Percentiles rank a stretch among this genome's conserved stretches.
Evolutionary conservation across 2,113 vertebrate species (phyloP).

Genomic region (Turdus rufiventris): DNA sequence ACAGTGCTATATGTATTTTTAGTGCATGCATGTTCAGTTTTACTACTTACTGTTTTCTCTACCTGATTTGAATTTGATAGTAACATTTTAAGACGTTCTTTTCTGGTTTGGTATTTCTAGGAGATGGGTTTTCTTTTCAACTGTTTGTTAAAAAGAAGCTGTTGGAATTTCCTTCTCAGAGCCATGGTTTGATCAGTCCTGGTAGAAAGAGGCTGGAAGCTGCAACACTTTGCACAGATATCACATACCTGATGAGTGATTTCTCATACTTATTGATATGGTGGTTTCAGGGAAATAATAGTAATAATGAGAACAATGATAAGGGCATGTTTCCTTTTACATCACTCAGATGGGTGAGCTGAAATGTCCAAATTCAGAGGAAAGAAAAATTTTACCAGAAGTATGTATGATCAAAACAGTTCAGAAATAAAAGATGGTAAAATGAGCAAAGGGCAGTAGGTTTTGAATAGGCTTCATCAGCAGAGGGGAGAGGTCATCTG

Average conservation of each 20-base stretch:
- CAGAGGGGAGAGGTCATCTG: slow-evolving; percentile 87
- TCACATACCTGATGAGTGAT: slow-evolving; percentile 72
- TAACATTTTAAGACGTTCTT: neutral
- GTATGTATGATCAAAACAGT: slow-evolving; percentile 83
- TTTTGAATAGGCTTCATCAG: slow-evolving; percentile 99
- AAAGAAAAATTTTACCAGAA: slow-evolving; percentile 81
- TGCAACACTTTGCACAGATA: slow-evolving; percentile 72
- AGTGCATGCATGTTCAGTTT: accelerated
- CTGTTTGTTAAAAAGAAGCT: slow-evolving; percentile 12
- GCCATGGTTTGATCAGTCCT: slow-evolving; percentile 76
- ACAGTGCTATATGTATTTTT: neutral
- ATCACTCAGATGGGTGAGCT: slow-evolving; percentile 32
- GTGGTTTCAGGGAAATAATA: slow-evolving; percentile 72
- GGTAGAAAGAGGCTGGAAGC: slow-evolving; percentile 75
- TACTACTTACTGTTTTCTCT: neutral
- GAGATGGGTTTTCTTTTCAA: neutral
- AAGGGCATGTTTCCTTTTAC: slow-evolving; percentile 24
- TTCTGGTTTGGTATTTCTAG: neutral
- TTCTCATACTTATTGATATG: slow-evolving; percentile 76
- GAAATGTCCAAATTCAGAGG: slow-evolving; percentile 39
- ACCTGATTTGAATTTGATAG: neutral
- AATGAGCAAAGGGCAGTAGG: slow-evolving; percentile 83
- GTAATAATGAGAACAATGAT: neutral
- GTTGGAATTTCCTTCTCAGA: slow-evolving; percentile 50
- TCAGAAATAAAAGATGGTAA: slow-evolving; percentile 72